Evolutionary conservation across 1,140 invertebrate genomes (phyloP).

Genomic region (Bombus picipes): DNA sequence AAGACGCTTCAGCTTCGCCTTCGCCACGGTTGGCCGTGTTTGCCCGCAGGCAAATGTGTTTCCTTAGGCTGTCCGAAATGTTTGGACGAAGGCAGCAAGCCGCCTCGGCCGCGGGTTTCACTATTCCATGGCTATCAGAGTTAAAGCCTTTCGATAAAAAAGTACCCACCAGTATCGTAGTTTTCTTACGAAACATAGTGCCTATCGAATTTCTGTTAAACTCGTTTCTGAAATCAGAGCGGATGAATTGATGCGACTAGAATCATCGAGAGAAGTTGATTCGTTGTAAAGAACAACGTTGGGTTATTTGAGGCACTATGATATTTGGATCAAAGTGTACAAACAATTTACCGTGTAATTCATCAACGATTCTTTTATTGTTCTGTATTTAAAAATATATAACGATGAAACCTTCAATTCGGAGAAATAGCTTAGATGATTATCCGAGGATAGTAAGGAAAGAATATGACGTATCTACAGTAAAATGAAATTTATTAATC

Average conservation of each 20-base stretch:
- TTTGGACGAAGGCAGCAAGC: constrained; percentile 74
- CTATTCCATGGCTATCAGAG: constrained; percentile 61
- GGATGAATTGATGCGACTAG: too few species aligned
- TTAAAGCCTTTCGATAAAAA: constrained; percentile 30
- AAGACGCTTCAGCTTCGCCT: constrained; percentile 66
- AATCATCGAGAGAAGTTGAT: too few species aligned
- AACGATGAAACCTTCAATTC: too few species aligned
- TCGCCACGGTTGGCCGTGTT: constrained; percentile 66
- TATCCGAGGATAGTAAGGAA: too few species aligned
- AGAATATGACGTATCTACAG: too few species aligned
- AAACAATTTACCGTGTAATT: too few species aligned
- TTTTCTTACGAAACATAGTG: not conserved
- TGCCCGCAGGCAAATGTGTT: constrained; percentile 82
- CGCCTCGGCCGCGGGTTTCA: constrained; percentile 52
- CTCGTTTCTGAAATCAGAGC: not conserved
- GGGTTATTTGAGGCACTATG: not conserved
- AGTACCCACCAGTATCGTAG: not conserved
- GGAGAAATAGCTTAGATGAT: too few species aligned
- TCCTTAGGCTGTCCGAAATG: constrained; percentile 80
- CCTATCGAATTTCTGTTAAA: not conserved
- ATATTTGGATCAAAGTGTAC: too few species aligned
- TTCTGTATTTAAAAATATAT: too few species aligned
- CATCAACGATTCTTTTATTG: too few species aligned
- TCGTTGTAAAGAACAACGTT: not conserved
- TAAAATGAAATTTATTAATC: too few species aligned